Evolutionary conservation across 2,888 invertebrate species (phyloP), one percentile per base, ranked within the genome.

Genomic region (Cosmorhoe ocellata): DNA sequence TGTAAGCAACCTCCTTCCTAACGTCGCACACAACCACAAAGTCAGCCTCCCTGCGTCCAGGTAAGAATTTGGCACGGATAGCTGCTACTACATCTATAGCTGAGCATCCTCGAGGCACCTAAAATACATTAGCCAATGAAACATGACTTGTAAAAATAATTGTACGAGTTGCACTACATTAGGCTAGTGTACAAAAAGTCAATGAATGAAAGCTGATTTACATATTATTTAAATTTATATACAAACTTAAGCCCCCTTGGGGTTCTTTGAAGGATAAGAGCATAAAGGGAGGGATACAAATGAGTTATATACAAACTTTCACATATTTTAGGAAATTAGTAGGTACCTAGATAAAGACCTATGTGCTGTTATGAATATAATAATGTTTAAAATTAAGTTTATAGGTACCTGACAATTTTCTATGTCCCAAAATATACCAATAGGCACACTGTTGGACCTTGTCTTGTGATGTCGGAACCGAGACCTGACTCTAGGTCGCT

Each of bases 341-440:
- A n/a, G n/a, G n/a, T n/a, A n/a, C n/a, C n/a, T n/a, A n/a, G n/a
- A n/a, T n/a, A n/a, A n/a, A n/a, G n/a, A n/a, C n/a, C n/a, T n/a
- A n/a, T n/a, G n/a, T n/a, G n/a, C n/a, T n/a, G n/a, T n/a, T n/a
- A n/a, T n/a, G n/a, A n/a, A n/a, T n/a, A n/a, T n/a, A n/a, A n/a
- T n/a, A n/a, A n/a, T n/a, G n/a, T n/a, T n/a, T n/a, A n/a, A n/a
- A n/a, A n/a, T n/a, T n/a, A n/a, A n/a, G n/a, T n/a, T n/a, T n/a
- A n/a, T n/a, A n/a, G n/a, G n/a, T n/a, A 94, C 94, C 81, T 94
- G 94, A 79, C 96, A 96, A 80, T 97, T 97, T 88, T 97, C 97
- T 71, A 97, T 97, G 77, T 97, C 97, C 97, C 97, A 97, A 83
- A 97, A 97, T 61, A 97, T 95, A 39, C 96, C 97, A 69, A 97